Percentiles rank a stretch among this genome's conserved stretches.
Evolutionary conservation across 2,797 vertebrate species (phyloP).

Genomic region (Myotis findleyi): DNA sequence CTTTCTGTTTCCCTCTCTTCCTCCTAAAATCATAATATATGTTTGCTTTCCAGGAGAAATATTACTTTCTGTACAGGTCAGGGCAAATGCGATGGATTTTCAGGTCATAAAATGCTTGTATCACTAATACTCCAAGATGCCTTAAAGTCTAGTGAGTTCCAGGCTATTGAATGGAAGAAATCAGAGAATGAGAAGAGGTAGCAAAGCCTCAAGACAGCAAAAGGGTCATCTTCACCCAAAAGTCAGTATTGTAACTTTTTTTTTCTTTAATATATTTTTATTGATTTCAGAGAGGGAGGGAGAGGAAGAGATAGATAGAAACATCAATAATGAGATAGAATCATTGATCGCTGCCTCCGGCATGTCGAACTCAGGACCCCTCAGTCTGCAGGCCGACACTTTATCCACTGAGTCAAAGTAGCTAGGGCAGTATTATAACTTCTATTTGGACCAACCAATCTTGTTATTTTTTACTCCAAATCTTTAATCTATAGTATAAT

Average conservation of each 20-base stretch:
- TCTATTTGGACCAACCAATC: not conserved
- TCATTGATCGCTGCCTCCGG: too few species aligned
- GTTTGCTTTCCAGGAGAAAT: conserved; percentile 51
- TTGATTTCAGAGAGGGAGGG: too few species aligned
- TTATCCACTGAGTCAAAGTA: too few species aligned
- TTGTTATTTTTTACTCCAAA: conserved; percentile 13
- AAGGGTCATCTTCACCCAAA: not conserved
- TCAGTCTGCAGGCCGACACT: too few species aligned
- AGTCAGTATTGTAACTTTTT: not conserved
- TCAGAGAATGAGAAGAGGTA: not conserved
- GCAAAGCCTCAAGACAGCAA: not conserved
- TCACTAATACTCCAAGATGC: conserved; percentile 45
- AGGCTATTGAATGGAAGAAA: not conserved
- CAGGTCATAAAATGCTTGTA: conserved; percentile 60
- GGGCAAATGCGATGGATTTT: conserved; percentile 57
- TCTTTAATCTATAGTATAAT: not conserved
- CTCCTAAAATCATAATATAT: conserved; percentile 40
- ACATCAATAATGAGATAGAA: too few species aligned
- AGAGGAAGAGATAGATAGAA: too few species aligned
- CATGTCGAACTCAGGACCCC: too few species aligned
- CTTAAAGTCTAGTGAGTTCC: conserved; percentile 9
- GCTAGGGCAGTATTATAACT: not conserved
- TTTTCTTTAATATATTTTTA: not conserved
- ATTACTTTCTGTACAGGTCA: conserved; percentile 35
- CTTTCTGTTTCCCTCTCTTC: not conserved